Evolutionary conservation across 1,140 invertebrate species (phyloP).

Genomic region (Bombus impatiens): DNA sequence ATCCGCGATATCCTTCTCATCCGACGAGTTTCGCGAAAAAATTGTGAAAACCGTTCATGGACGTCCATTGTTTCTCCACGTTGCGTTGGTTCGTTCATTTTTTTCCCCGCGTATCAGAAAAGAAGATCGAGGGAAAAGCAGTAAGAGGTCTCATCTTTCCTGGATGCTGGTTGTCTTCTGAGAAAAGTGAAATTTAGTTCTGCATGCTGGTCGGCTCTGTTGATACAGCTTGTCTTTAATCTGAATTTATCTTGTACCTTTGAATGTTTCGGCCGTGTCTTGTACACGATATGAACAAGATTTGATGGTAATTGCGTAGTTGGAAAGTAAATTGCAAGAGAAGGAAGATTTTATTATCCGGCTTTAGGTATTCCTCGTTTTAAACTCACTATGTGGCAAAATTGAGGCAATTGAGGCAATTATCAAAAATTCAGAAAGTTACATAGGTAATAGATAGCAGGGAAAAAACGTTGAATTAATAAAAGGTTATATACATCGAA

Average conservation of each 20-base stretch:
- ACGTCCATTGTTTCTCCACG: slow-evolving; percentile 43
- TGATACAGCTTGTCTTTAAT: neutral
- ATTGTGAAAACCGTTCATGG: slow-evolving; percentile 64
- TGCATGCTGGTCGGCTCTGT: neutral
- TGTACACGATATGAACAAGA: neutral
- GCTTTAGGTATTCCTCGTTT: no score
- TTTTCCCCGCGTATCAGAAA: neutral
- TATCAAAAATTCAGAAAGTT: neutral
- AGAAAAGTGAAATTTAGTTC: neutral
- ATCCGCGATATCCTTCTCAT: slow-evolving; percentile 76
- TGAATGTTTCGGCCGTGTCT: no score
- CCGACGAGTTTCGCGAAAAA: slow-evolving; percentile 72
- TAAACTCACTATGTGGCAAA: no score
- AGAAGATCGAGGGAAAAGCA: neutral
- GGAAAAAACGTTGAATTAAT: neutral
- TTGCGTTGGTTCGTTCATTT: slow-evolving; percentile 7
- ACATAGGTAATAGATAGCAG: neutral
- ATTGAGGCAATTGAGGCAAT: no score
- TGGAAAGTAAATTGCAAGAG: no score
- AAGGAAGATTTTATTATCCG: no score
- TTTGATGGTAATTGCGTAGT: neutral
- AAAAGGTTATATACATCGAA: neutral
- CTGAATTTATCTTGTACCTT: no score
- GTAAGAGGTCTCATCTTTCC: neutral
- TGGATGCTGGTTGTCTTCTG: no score